Base-by-base conservation (phyloP, 2,888 invertebrate genomes). In the Omphaloscelis lunosa region DNA sequence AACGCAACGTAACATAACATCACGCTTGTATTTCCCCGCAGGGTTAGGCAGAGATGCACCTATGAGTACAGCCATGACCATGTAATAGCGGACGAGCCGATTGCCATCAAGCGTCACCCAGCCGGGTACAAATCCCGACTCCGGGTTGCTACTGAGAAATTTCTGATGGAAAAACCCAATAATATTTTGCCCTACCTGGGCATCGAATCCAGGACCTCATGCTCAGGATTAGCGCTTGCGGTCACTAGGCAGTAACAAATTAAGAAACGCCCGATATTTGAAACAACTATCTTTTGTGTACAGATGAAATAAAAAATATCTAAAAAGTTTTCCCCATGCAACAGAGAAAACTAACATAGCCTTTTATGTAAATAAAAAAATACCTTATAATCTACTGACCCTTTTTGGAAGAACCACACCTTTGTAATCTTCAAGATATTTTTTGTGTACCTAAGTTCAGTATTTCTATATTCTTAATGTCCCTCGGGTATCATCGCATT, bases 361-460 rank as follows among this genome's bases (percentile, higher is more conserved):
- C 39, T 81, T 51, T 63, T 51, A 82, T 45, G 58, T 66, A 82
- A 79, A 79, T 61, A 6, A 77, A 77, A 74, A 76, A 82, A 59
- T 23, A 66, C 27, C 34, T 77, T 77, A 27, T 66, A 34, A 39
- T 39, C 51, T 53, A 34, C 65, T 27, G 45, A 77, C 65, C 78
- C 51, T 66, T 76, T 58, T 69, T 17, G 6, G 17, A 45, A 51
- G 9, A 58, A 53, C 34, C 23, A 76, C 79, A 79, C 48, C 65
- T 84, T 61, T 71, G 81, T 69, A 61, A 69, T 80, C 69, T 82
- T 61, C 20, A 65, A 85, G 71, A 67, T 82, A 68, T 82, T 82
- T 76, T 69, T 51, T 45, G 58, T 77, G 48, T 62, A 79, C 65
- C 11, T 83, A 69, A 72, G 74, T n/a, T n/a, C n/a, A n/a, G n/a